Evolutionary conservation across 2,113 vertebrate species (phyloP).

Genomic region (Melierax canorus): DNA sequence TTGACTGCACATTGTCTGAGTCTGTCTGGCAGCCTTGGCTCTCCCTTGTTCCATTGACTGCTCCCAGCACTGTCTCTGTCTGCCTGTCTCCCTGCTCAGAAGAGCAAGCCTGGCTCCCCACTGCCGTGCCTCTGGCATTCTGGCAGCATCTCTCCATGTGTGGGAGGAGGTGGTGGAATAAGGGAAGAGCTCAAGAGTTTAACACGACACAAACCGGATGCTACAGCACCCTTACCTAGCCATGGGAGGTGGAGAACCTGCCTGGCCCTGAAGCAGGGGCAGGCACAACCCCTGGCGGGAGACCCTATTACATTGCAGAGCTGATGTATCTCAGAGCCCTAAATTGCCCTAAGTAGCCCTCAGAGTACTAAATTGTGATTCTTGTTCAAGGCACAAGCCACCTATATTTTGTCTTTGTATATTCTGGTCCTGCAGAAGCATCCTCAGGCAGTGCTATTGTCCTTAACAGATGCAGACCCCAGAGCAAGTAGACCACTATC

Average conservation of each 20-base stretch:
- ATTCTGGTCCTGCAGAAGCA: neutral
- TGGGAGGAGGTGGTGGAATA: conserved; percentile 1
- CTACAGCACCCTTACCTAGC: neutral
- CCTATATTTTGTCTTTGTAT: neutral
- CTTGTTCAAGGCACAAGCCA: neutral
- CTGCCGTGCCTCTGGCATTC: neutral
- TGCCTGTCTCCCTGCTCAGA: neutral
- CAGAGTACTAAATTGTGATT: neutral
- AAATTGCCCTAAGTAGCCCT: neutral
- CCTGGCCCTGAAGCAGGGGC: no score
- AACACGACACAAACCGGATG: neutral
- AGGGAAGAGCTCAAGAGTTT: neutral
- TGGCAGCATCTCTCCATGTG: neutral
- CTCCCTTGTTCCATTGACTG: neutral
- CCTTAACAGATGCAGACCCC: neutral
- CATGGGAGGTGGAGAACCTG: neutral
- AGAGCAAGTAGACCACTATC: neutral
- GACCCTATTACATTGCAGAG: neutral
- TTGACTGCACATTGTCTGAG: neutral
- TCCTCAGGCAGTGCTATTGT: neutral
- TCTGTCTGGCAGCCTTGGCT: conserved; percentile 7
- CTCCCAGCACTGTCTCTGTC: neutral
- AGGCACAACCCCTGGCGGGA: no score
- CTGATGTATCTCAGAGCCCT: neutral
- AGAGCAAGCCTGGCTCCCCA: neutral